Conservation (phyloP, 2,113 vertebrate genomes). For the Hippopotamus amphibius region DNA sequence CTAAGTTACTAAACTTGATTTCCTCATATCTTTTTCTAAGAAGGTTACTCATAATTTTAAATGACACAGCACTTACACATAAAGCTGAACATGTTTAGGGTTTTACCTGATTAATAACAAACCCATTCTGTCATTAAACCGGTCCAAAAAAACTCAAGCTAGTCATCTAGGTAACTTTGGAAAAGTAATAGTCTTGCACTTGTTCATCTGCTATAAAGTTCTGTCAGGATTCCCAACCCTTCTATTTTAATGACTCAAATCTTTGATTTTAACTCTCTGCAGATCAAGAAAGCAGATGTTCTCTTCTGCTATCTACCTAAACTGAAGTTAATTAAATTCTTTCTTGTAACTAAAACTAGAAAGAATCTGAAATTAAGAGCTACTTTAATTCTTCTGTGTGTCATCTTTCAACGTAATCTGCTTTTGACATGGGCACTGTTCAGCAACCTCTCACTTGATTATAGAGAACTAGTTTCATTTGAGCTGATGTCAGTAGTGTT, state of each 20-base stretch:
- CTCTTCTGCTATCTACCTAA: slow-evolving; percentile 63
- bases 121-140: background rate
- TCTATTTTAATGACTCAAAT: slow-evolving; percentile 69
- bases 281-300: slow-evolving; percentile 75
- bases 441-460: slow-evolving; percentile 74
- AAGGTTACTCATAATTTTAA: background rate
- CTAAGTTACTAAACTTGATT: slow-evolving; percentile 54
- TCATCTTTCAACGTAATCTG: slow-evolving; percentile 77
- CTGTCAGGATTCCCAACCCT: slow-evolving; percentile 51
- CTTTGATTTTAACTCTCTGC: slow-evolving; percentile 71
- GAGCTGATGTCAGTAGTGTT: slow-evolving; percentile 60
- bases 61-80: background rate
- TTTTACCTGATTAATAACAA: slow-evolving; percentile 49
- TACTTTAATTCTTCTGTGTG: slow-evolving; percentile 78
- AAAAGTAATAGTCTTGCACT: background rate
- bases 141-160: background rate
- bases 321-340: slow-evolving; percentile 79
- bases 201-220: slow-evolving; percentile 70
- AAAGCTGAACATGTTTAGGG: background rate
- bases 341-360: slow-evolving; percentile 79
- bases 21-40: slow-evolving; percentile 23
- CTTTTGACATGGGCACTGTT: slow-evolving; percentile 66
- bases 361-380: slow-evolving; percentile 82
- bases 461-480: slow-evolving; percentile 47
- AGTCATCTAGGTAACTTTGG: background rate